These are phyloP conservation scores for Recurvirostra avosetta DNA, from an alignment of 2,113 vertebrate species.

Conservation along the genomic window DNA sequence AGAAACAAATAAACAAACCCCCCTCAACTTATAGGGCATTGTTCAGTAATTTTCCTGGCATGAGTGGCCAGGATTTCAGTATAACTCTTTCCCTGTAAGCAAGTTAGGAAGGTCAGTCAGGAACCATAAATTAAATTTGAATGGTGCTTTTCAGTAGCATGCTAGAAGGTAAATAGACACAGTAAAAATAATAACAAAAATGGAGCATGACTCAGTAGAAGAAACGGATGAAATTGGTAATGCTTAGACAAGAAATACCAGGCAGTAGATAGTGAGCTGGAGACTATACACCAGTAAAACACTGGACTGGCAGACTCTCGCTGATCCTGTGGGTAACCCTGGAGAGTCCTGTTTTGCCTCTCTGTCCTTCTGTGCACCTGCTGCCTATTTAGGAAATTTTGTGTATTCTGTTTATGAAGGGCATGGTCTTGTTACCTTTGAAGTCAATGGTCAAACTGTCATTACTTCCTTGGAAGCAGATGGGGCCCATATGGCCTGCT, in stretches of 20 bases:
- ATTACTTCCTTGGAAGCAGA: constrained; percentile 32
- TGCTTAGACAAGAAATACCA: background rate
- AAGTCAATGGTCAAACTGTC: constrained; percentile 38
- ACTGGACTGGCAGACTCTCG: background rate
- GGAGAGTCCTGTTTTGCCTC: background rate
- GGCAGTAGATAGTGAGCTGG: background rate
- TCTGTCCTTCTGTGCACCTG: background rate
- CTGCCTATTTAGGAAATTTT: background rate
- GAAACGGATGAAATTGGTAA: background rate
- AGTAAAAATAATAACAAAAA: background rate
- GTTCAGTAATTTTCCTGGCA: background rate
- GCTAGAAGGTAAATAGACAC: background rate
- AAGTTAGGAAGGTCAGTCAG: background rate
- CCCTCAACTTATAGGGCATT: background rate
- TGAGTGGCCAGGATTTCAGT: background rate
- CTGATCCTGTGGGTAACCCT: background rate
- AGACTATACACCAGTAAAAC: background rate
- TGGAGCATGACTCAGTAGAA: background rate
- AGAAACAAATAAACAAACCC: background rate
- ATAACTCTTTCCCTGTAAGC: background rate
- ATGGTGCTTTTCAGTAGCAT: background rate
- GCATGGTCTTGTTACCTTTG: background rate
- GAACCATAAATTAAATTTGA: background rate
- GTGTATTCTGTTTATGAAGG: background rate
- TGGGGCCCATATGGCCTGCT: constrained; percentile 48